Evolutionary conservation across 2,113 vertebrate species (phyloP).

Genomic region (Colinus virginianus): DNA sequence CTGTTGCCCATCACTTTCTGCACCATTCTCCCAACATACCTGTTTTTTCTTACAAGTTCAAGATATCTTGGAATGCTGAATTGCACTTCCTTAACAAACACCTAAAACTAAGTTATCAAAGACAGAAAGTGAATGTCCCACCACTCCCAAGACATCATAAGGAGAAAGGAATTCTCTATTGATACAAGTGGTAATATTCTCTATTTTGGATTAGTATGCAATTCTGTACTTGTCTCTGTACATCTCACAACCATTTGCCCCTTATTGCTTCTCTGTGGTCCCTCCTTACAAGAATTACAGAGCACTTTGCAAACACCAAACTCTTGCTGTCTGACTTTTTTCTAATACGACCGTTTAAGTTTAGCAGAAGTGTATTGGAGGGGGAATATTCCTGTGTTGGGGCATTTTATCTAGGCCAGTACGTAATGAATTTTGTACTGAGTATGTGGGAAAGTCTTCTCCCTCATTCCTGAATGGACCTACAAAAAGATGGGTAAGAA

Average conservation of each 20-base stretch:
- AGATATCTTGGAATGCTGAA: background rate
- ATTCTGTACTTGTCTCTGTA: background rate
- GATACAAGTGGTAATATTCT: accelerated
- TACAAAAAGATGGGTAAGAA: background rate
- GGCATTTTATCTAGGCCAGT: background rate
- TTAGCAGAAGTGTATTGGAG: background rate
- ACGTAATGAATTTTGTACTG: background rate
- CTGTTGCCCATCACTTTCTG: background rate
- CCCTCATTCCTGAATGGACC: background rate
- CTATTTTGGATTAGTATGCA: background rate
- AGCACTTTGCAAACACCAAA: background rate
- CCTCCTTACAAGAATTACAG: background rate
- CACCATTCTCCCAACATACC: background rate
- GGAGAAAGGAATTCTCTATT: background rate
- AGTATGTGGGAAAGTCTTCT: background rate
- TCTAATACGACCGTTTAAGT: background rate
- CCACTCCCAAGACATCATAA: background rate
- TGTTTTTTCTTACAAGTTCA: background rate
- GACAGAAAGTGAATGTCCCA: background rate
- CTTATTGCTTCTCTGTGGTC: background rate
- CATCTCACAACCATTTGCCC: background rate
- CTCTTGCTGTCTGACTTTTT: background rate
- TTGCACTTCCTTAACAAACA: background rate
- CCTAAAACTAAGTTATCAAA: background rate
- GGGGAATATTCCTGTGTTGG: background rate